Conservation (phyloP, 2,113 vertebrate genomes). For the Apus apus region DNA sequence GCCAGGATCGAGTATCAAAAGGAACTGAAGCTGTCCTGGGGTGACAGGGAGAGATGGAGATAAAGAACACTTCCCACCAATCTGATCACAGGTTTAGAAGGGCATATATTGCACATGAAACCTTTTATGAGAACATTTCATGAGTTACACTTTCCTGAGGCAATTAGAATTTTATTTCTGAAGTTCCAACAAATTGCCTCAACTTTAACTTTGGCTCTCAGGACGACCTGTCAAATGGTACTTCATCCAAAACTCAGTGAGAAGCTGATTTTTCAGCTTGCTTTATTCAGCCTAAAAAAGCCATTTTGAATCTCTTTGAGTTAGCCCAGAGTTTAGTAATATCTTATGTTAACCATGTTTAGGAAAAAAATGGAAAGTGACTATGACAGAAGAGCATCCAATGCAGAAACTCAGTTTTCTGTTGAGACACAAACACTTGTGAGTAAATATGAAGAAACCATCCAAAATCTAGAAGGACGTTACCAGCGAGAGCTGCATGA, state of each 20-base stretch:
- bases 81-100: neutral
- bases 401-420: conserved; percentile 82
- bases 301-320: conserved; percentile 29
- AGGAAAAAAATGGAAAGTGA: conserved; percentile 87
- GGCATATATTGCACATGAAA: neutral
- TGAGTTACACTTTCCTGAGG: neutral
- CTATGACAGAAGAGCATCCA: conserved; percentile 83
- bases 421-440: conserved; percentile 78
- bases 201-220: neutral
- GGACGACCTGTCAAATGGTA: neutral
- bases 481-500: conserved; percentile 77
- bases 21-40: neutral
- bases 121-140: neutral
- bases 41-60: neutral
- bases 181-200: neutral
- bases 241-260: neutral
- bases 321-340: conserved; percentile 68
- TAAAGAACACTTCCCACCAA: neutral
- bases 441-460: conserved; percentile 73
- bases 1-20: neutral
- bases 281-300: neutral
- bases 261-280: neutral
- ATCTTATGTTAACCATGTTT: conserved; percentile 81
- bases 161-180: neutral
- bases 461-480: conserved; percentile 76